phyloP scores from a whole-genome alignment of 2,888 invertebrate species.

The Ypsolopha scabrella region DNA sequence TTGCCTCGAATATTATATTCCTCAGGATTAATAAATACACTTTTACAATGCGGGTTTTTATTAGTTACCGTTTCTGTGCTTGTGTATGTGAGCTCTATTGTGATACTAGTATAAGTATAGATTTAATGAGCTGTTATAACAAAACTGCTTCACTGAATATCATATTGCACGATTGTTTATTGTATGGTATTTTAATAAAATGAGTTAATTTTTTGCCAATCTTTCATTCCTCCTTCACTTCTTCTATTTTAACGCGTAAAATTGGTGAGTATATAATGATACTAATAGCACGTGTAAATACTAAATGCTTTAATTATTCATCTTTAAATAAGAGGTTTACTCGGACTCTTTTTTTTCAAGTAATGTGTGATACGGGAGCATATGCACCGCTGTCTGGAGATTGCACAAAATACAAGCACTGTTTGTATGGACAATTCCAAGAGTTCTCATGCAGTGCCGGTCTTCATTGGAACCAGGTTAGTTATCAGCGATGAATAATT shows the following conservation, averaged over 20 bases:
- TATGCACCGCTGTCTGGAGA: conserved; percentile 76
- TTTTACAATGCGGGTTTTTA: background rate
- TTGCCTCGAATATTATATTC: background rate
- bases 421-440: conserved; percentile 83
- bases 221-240: background rate
- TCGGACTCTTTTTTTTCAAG: conserved; percentile 20
- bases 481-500: too few relatives aligned
- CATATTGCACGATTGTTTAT: too few relatives aligned
- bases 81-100: background rate
- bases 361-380: conserved; percentile 70
- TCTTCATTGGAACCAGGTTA: conserved; percentile 79
- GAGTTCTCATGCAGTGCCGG: conserved; percentile 78
- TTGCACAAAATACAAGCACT: conserved; percentile 81
- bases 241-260: background rate
- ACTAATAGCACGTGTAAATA: background rate
- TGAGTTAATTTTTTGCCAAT: background rate
- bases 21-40: background rate
- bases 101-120: background rate
- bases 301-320: background rate
- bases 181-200: too few relatives aligned
- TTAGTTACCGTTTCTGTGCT: too few relatives aligned
- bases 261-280: background rate
- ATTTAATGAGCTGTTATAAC: background rate
- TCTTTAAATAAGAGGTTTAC: background rate
- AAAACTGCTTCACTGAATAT: background rate